Conservation (phyloP, 2,113 vertebrate species). For the Microtus richardsoni region DNA sequence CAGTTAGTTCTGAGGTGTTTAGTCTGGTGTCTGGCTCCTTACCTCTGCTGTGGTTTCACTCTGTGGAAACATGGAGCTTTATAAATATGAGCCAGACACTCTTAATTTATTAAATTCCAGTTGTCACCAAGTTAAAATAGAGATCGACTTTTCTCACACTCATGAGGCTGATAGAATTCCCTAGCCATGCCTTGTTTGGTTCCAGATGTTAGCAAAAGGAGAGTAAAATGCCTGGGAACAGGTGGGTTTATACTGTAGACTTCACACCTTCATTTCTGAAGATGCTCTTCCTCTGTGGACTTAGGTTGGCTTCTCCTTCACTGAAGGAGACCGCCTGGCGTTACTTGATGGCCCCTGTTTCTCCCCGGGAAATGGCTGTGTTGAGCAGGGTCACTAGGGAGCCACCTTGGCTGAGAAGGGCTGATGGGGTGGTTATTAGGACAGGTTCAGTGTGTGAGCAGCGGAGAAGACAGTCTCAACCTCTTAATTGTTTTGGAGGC, state of each 20-base stretch:
- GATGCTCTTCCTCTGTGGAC: background rate
- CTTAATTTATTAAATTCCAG: background rate
- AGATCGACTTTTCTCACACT: constrained; percentile 24
- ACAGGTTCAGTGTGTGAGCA: background rate
- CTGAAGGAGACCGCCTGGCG: background rate
- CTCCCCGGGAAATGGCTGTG: background rate
- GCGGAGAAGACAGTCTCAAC: background rate
- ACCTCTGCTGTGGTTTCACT: constrained; percentile 30
- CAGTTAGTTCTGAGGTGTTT: constrained; percentile 56
- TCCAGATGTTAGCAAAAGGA: background rate
- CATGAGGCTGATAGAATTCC: background rate
- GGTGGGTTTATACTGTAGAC: background rate
- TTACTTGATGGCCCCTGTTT: background rate
- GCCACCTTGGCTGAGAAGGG: background rate
- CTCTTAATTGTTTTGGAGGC: background rate
- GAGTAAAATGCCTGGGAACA: background rate
- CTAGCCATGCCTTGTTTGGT: background rate
- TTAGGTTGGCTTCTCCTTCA: background rate
- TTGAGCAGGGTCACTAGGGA: background rate
- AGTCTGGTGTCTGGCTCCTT: constrained; percentile 71
- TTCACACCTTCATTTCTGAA: background rate
- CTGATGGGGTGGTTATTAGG: background rate
- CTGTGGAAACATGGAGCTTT: constrained; percentile 45
- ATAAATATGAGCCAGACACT: constrained; percentile 44
- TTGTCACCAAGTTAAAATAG: constrained; percentile 20